These are phyloP conservation scores for Gulo gulo DNA, from an alignment of 2,113 vertebrate genomes.

Conservation along the genomic window DNA sequence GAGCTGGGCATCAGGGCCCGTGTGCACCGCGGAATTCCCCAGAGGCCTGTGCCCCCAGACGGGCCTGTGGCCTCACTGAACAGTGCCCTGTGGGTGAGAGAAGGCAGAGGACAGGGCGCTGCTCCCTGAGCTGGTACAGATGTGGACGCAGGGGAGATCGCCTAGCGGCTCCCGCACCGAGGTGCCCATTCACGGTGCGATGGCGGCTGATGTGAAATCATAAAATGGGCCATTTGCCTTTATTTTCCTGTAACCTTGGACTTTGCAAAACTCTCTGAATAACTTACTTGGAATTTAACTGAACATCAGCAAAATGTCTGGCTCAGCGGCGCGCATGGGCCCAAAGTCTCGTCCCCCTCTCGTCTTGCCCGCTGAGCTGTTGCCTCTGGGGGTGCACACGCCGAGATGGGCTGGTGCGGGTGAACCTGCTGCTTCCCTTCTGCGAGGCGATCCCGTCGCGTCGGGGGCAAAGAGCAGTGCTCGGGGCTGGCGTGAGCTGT, in stretches of 20 bases:
- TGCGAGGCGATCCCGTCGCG: accelerated
- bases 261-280: constrained; percentile 36
- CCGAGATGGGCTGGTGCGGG: accelerated
- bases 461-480: background rate
- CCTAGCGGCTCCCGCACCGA: background rate
- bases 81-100: background rate
- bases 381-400: accelerated
- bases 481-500: accelerated
- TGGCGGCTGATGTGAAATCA: constrained; percentile 39
- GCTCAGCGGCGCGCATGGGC: background rate
- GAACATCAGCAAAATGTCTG: constrained; percentile 5
- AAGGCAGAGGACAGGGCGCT: constrained; percentile 30
- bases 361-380: accelerated
- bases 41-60: background rate
- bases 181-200: background rate
- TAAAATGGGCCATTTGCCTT: constrained; percentile 80
- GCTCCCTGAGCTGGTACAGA: background rate
- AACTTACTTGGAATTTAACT: constrained; percentile 44
- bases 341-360: background rate
- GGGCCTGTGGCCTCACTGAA: accelerated
- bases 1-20: accelerated
- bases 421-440: accelerated
- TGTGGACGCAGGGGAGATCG: background rate
- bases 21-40: accelerated
- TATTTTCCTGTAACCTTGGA: constrained; percentile 76